Conservation (phyloP, 2,888 invertebrate genomes). For the Cepaea hortensis region DNA sequence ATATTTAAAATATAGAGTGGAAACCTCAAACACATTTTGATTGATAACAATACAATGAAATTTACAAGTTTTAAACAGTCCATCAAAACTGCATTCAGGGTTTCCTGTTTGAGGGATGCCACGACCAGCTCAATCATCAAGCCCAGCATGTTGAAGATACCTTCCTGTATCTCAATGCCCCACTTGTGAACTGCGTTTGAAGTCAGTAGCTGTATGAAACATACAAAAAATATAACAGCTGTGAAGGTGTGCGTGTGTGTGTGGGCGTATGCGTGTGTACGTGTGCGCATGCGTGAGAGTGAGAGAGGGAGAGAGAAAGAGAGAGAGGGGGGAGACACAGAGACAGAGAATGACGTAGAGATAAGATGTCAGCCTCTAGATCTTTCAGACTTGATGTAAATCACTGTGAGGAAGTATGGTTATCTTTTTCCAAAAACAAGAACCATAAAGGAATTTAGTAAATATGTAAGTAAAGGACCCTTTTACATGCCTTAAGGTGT, state of each 20-base stretch:
- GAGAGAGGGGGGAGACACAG: too few species aligned
- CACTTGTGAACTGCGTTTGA: conserved; percentile 77
- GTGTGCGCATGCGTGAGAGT: too few species aligned
- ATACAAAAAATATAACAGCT: background rate
- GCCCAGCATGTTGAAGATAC: conserved; percentile 77
- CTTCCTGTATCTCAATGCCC: conserved; percentile 78
- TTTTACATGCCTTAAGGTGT: too few species aligned
- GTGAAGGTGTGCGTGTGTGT: background rate
- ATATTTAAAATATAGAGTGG: background rate
- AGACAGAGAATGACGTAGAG: too few species aligned
- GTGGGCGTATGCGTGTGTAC: too few species aligned
- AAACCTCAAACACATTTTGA: background rate
- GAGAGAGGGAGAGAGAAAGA: too few species aligned
- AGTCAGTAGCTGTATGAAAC: conserved; percentile 73
- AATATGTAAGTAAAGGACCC: too few species aligned
- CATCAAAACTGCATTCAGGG: conserved; percentile 75
- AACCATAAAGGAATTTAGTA: too few species aligned
- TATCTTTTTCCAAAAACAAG: too few species aligned
- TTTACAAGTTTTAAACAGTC: conserved; percentile 75
- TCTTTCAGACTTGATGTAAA: too few species aligned
- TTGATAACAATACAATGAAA: background rate
- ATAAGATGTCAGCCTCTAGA: too few species aligned
- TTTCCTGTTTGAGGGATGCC: conserved; percentile 73
- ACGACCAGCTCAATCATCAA: conserved; percentile 77
- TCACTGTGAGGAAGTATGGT: too few species aligned